A percentile compares a stretch with the other conserved stretches of the same genome.
These are phyloP conservation scores for Heterodera schachtii DNA, from an alignment of 1,140 invertebrate genomes.

Conservation along the genomic window DNA sequence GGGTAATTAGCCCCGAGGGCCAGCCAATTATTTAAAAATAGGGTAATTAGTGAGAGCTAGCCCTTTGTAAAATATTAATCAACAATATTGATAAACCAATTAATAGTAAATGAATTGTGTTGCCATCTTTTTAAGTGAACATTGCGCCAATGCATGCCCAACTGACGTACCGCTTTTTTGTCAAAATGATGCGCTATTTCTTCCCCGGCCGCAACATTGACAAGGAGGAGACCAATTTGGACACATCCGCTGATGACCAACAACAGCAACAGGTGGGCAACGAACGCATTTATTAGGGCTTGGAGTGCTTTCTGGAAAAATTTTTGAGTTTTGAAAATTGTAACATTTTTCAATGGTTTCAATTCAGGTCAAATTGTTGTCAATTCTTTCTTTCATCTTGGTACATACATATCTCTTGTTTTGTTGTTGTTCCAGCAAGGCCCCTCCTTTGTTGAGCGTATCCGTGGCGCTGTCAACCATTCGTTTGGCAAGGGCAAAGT, in stretches of 20 bases:
- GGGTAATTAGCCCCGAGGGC: conserved; percentile 68
- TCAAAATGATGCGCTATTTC: conserved; percentile 94
- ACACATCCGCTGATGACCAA: conserved; percentile 49
- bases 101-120: too few relatives aligned
- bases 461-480: conserved; percentile 47
- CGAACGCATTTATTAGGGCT: too few relatives aligned
- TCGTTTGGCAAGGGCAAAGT: conserved; percentile 47
- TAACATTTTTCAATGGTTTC: too few relatives aligned
- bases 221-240: conserved; percentile 54
- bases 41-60: too few relatives aligned
- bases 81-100: too few relatives aligned
- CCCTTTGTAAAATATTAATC: too few relatives aligned
- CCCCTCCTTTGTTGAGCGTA: conserved; percentile 45
- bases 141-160: conserved; percentile 88
- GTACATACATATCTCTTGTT: too few relatives aligned
- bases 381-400: too few relatives aligned
- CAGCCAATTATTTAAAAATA: too few relatives aligned
- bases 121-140: conserved; percentile 47
- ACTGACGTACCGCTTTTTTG: conserved; percentile 94
- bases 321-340: too few relatives aligned
- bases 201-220: conserved; percentile 92
- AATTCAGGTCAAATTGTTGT: too few relatives aligned
- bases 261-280: conserved; percentile 44
- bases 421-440: conserved; percentile 9
- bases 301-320: too few relatives aligned